Conservation (phyloP, 2,113 vertebrate genomes). For the Delphinapterus leucas region DNA sequence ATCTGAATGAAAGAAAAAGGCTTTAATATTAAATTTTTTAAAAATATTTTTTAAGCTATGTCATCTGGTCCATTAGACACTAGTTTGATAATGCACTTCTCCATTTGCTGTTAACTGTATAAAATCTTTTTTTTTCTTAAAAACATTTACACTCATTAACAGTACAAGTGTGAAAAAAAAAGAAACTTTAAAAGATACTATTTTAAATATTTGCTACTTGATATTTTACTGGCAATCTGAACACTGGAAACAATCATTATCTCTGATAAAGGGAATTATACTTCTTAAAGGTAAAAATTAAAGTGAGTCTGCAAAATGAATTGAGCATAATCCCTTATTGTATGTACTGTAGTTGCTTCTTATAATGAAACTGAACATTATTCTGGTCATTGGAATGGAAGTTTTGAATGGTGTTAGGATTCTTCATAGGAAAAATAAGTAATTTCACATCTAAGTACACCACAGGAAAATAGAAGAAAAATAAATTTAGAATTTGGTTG, state of each 20-base stretch:
- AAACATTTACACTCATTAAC: not conserved
- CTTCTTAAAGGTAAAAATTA: conserved; percentile 66
- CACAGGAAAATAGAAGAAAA: not conserved
- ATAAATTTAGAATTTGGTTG: not conserved
- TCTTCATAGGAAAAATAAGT: conserved; percentile 34
- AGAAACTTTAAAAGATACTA: not conserved
- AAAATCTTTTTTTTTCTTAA: not conserved
- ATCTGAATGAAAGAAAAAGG: not conserved
- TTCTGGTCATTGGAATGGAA: conserved; percentile 54
- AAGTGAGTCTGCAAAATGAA: conserved; percentile 63
- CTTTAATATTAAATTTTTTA: not conserved
- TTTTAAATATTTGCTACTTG: conserved; percentile 56
- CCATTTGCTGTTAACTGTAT: not conserved
- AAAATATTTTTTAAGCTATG: not conserved
- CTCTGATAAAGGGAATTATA: conserved; percentile 44
- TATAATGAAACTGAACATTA: conserved; percentile 68
- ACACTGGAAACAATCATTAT: conserved; percentile 20
- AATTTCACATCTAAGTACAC: not conserved
- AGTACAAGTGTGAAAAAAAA: not conserved
- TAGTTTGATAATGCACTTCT: not conserved
- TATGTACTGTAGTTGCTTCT: conserved; percentile 48
- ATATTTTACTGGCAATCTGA: conserved; percentile 47
- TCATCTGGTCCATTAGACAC: not conserved
- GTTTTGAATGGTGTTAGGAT: not conserved
- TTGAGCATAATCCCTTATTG: conserved; percentile 48